Evolutionary conservation across 2,113 vertebrate species (phyloP).

Genomic region (Tiliqua scincoides): DNA sequence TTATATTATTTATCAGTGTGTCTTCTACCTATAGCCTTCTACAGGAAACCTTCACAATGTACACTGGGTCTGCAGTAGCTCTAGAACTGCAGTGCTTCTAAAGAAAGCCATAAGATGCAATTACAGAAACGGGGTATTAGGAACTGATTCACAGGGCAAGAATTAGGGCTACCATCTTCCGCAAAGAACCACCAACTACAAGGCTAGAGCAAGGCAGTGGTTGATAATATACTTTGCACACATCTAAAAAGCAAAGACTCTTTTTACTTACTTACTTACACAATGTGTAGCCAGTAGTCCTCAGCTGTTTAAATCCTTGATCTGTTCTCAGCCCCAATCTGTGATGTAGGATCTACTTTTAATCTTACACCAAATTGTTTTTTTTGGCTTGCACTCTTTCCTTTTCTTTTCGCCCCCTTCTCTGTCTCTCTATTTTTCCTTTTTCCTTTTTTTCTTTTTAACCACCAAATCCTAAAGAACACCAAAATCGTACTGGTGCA

Average conservation of each 20-base stretch:
- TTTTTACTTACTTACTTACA: neutral
- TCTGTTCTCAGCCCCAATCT: too few relatives aligned
- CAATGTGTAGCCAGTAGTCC: neutral
- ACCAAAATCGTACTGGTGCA: too few relatives aligned
- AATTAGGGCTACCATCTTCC: neutral
- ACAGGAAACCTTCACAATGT: neutral
- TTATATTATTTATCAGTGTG: neutral
- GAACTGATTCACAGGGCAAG: neutral
- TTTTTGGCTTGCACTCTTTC: too few relatives aligned
- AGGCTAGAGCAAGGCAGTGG: fast-evolving
- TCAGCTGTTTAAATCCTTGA: neutral
- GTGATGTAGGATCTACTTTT: too few relatives aligned
- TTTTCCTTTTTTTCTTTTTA: too few relatives aligned
- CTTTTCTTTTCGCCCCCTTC: too few relatives aligned
- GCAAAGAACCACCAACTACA: fast-evolving
- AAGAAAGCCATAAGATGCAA: neutral
- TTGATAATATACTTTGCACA: neutral
- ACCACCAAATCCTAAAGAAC: too few relatives aligned
- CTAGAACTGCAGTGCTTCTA: neutral
- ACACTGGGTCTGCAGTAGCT: neutral
- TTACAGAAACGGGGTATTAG: neutral
- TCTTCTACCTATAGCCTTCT: slow-evolving; percentile 19
- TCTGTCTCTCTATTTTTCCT: too few relatives aligned
- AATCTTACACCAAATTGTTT: too few relatives aligned
- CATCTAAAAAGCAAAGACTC: neutral